Percentiles rank a stretch among this genome's conserved stretches.
These are phyloP conservation scores for Plecturocebus donacophilus DNA, from an alignment of 2,113 vertebrate species.

Conservation along the genomic window DNA sequence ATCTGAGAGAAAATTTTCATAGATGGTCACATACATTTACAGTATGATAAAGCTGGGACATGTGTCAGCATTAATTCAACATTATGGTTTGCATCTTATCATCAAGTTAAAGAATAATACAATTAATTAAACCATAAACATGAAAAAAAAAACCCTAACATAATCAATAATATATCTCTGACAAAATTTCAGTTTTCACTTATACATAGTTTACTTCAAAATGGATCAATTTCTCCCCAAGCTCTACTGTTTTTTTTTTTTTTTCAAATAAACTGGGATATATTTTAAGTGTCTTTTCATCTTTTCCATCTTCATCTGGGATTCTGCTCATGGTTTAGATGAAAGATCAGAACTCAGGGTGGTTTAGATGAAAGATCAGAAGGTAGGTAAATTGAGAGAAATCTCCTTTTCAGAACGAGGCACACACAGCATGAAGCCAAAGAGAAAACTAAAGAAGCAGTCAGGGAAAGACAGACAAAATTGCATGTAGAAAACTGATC, in stretches of 20 bases:
- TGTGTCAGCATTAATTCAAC: slow-evolving; percentile 69
- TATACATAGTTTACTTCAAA: slow-evolving; percentile 10
- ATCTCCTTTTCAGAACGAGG: slow-evolving; percentile 5
- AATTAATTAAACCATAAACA: slow-evolving; percentile 52
- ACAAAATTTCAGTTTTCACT: slow-evolving; percentile 23
- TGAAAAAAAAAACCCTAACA: background rate
- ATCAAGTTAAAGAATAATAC: slow-evolving; percentile 70
- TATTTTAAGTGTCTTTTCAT: slow-evolving; percentile 31
- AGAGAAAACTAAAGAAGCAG: background rate
- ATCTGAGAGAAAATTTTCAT: slow-evolving; percentile 66
- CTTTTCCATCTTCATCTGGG: slow-evolving; percentile 42
- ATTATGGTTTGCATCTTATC: slow-evolving; percentile 61
- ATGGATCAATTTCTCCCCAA: background rate
- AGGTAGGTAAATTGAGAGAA: slow-evolving; percentile 39
- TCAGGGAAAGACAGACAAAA: background rate
- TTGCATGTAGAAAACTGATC: background rate
- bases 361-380: slow-evolving; percentile 34
- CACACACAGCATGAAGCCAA: background rate
- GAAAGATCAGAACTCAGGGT: background rate
- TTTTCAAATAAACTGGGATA: background rate
- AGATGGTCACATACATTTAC: slow-evolving; percentile 62
- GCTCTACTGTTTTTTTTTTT: background rate
- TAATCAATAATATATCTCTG: slow-evolving; percentile 15
- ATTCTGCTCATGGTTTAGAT: slow-evolving; percentile 34
- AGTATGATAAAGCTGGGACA: slow-evolving; percentile 30